Conservation (phyloP, 2,113 vertebrate species). For the Eurypyga helias region DNA sequence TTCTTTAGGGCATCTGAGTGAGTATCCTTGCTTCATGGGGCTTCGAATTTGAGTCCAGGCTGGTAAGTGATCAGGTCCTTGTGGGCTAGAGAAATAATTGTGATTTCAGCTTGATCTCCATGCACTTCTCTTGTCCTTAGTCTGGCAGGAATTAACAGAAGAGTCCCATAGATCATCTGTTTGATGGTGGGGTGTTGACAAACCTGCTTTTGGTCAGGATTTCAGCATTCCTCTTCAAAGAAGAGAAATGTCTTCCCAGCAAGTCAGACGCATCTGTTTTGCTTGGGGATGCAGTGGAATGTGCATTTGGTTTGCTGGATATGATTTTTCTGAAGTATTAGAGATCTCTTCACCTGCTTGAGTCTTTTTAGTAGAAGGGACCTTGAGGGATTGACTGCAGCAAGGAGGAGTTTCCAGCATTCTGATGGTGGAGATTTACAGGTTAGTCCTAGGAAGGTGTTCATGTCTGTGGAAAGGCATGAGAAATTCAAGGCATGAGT, state of each 20-base stretch:
- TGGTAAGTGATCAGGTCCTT: constrained; percentile 49
- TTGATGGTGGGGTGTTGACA: not conserved
- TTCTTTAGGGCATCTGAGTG: constrained; percentile 44
- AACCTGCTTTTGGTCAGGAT: not conserved
- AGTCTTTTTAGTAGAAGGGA: not conserved
- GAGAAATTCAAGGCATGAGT: not conserved
- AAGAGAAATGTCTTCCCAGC: not conserved
- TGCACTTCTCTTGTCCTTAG: not conserved
- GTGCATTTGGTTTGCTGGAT: not conserved
- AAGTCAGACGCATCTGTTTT: not conserved
- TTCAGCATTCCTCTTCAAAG: not conserved
- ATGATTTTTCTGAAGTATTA: not conserved
- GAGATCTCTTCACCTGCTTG: not conserved
- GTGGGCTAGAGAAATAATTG: not conserved
- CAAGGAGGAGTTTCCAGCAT: not conserved
- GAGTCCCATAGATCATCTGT: not conserved
- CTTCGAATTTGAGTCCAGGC: constrained; percentile 4
- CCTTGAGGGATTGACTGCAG: not conserved
- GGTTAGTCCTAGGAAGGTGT: not conserved
- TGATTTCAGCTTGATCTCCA: not conserved
- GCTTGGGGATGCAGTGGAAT: not conserved
- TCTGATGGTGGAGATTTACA: not conserved
- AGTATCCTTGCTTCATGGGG: constrained; percentile 25
- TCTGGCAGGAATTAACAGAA: not conserved
- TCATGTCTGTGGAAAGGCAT: not conserved